These are phyloP conservation scores for Cephus sareptanus DNA, from an alignment of 2,888 invertebrate species.

Conservation along the genomic window DNA sequence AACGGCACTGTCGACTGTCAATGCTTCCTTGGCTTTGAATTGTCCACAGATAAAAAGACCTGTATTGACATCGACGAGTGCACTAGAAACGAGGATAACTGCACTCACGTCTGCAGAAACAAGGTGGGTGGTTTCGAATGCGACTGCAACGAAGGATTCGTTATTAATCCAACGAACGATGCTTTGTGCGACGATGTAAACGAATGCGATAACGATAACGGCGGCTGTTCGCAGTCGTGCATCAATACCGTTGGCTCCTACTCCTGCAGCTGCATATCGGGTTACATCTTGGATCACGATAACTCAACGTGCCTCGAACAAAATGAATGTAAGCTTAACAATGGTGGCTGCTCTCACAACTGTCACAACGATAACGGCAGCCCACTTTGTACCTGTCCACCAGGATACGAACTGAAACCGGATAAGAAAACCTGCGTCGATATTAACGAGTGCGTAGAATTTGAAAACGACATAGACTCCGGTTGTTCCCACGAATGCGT, in stretches of 20 bases:
- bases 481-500: constrained; percentile 66
- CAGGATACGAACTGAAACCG: constrained; percentile 63
- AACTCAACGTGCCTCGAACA: constrained; percentile 45
- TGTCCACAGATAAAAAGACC: constrained; percentile 60
- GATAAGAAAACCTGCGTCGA: constrained; percentile 56
- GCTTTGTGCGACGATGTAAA: constrained; percentile 64
- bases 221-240: constrained; percentile 69
- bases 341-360: constrained; percentile 66
- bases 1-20: constrained; percentile 64
- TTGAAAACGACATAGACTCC: constrained; percentile 58
- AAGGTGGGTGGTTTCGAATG: constrained; percentile 62
- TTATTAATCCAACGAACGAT: constrained; percentile 57
- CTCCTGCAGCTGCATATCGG: constrained; percentile 65
- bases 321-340: constrained; percentile 53
- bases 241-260: constrained; percentile 65
- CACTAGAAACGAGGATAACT: constrained; percentile 55
- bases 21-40: constrained; percentile 68
- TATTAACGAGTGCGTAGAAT: constrained; percentile 59
- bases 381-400: constrained; percentile 69
- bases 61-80: constrained; percentile 66
- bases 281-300: constrained; percentile 50
- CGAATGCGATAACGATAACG: constrained; percentile 67
- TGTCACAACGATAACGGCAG: constrained; percentile 67
- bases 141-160: constrained; percentile 32
- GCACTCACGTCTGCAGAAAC: constrained; percentile 65